Percentiles rank a stretch among this genome's conserved stretches.
These are phyloP conservation scores for Amphibalanus amphitrite DNA, from an alignment of 1,140 invertebrate species.

Conservation along the genomic window DNA sequence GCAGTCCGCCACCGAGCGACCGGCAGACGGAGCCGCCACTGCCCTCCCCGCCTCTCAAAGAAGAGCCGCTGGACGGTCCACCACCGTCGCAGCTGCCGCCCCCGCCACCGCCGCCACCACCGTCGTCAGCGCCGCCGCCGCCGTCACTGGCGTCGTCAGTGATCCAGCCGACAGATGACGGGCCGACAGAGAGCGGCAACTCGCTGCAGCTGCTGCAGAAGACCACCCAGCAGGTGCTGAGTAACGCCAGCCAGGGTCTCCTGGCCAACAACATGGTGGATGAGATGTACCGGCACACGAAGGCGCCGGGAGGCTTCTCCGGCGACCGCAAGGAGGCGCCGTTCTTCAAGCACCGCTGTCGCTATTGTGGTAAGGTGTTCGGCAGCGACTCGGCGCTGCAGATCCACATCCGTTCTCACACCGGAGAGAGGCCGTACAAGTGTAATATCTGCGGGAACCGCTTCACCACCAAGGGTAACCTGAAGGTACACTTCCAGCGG, in stretches of 20 bases:
- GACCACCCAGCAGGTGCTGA: conserved; percentile 61
- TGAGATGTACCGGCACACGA: conserved; percentile 47
- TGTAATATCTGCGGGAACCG: conserved; percentile 95
- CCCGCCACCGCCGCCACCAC: conserved; percentile 19
- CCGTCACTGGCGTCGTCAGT: conserved; percentile 60
- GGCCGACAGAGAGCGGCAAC: conserved; percentile 56
- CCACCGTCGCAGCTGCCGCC: conserved; percentile 25
- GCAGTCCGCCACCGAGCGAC: conserved; percentile 11
- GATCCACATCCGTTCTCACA: conserved; percentile 89
- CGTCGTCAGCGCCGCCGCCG: conserved; percentile 15
- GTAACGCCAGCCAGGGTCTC: conserved; percentile 75
- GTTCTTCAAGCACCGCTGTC: conserved; percentile 91
- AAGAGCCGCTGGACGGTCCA: conserved; percentile 17
- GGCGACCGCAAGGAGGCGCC: conserved; percentile 55
- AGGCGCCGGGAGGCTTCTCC: conserved; percentile 3
- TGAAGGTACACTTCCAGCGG: conserved; percentile 92
- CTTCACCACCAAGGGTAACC: conserved; percentile 94
- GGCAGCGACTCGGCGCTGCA: conserved; percentile 91
- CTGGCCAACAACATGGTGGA: conserved; percentile 67
- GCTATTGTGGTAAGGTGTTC: conserved; percentile 96
- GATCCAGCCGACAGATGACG: conserved; percentile 65
- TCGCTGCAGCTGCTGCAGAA: conserved; percentile 79
- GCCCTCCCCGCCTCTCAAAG: conserved; percentile 12
- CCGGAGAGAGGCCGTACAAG: conserved; percentile 92
- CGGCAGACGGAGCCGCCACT: conserved; percentile 11